These are phyloP conservation scores for Plodia interpunctella DNA, from an alignment of 1,140 invertebrate genomes.

Conservation along the genomic window DNA sequence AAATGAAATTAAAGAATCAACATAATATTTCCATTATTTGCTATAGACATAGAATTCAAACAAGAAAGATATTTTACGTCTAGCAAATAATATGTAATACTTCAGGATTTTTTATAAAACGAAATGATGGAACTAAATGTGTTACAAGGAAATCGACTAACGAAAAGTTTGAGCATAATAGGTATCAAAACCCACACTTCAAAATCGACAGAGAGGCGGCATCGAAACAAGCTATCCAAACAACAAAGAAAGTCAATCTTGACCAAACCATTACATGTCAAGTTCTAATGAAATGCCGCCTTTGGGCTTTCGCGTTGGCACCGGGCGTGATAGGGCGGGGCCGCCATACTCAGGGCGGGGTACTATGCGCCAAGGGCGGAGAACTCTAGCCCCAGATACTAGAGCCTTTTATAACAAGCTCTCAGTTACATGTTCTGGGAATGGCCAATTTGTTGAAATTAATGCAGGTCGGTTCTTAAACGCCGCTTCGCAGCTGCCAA, in stretches of 20 bases:
- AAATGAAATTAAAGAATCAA: too few species aligned
- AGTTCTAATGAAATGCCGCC: constrained; percentile 25
- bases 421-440: constrained; percentile 23
- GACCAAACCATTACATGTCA: constrained; percentile 47
- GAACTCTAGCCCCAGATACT: background rate
- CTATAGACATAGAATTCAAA: too few species aligned
- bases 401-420: background rate
- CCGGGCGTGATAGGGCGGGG: constrained; percentile 52
- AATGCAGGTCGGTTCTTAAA: constrained; percentile 18
- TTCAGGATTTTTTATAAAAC: too few species aligned
- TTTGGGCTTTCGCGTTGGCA: constrained; percentile 11
- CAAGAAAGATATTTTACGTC: too few species aligned
- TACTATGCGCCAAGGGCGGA: constrained; percentile 11
- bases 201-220: background rate
- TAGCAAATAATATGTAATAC: too few species aligned
- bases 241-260: constrained; percentile 35
- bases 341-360: constrained; percentile 40
- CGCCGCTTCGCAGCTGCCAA: background rate
- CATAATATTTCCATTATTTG: too few species aligned
- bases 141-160: too few species aligned
- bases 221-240: constrained; percentile 2
- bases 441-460: constrained; percentile 33
- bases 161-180: background rate
- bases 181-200: background rate
- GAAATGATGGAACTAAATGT: too few species aligned